These are phyloP conservation scores for Drosophila punjabiensis DNA, from an alignment of 1,140 invertebrate species.

Conservation along the genomic window DNA sequence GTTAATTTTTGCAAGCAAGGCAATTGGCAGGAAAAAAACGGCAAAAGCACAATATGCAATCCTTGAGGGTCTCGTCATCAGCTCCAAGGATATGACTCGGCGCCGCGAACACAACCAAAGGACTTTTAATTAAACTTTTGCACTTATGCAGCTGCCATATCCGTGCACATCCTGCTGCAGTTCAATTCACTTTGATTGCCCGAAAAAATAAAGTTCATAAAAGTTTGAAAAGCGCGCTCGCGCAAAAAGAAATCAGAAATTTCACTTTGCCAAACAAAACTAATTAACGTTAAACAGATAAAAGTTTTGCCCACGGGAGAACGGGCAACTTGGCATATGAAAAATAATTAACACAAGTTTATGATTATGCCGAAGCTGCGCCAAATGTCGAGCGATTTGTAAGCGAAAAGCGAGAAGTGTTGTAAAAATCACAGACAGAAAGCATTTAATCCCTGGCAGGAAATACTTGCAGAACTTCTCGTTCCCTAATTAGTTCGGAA, in stretches of 20 bases:
- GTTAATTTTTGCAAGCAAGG: conserved; percentile 63
- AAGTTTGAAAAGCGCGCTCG: conserved; percentile 50
- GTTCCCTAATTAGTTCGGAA: conserved; percentile 71
- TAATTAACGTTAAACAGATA: conserved; percentile 84
- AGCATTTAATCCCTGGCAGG: conserved; percentile 63
- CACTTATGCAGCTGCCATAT: conserved; percentile 76
- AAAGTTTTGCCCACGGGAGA: conserved; percentile 55
- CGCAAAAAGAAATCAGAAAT: conserved; percentile 77
- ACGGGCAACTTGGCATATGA: conserved; percentile 61
- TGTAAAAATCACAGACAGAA: conserved; percentile 81
- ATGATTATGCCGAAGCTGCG: conserved; percentile 72
- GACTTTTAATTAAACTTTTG: conserved; percentile 81
- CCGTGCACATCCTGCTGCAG: conserved; percentile 64
- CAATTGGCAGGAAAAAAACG: conserved; percentile 41
- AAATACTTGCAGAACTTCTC: conserved; percentile 35
- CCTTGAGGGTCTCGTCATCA: conserved; percentile 70
- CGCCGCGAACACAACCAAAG: conserved; percentile 16
- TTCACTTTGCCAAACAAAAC: conserved; percentile 80
- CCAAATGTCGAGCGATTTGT: conserved; percentile 71
- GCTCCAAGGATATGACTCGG: conserved; percentile 50
- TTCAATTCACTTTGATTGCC: conserved; percentile 83
- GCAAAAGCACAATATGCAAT: conserved; percentile 39
- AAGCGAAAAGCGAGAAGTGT: conserved; percentile 53
- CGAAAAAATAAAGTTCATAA: conserved; percentile 72
- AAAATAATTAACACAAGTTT: conserved; percentile 84